Evolutionary conservation across 2,888 invertebrate genomes (phyloP), one percentile per base, ranked within the genome.

Genomic region (Cerceris ruficornis): DNA sequence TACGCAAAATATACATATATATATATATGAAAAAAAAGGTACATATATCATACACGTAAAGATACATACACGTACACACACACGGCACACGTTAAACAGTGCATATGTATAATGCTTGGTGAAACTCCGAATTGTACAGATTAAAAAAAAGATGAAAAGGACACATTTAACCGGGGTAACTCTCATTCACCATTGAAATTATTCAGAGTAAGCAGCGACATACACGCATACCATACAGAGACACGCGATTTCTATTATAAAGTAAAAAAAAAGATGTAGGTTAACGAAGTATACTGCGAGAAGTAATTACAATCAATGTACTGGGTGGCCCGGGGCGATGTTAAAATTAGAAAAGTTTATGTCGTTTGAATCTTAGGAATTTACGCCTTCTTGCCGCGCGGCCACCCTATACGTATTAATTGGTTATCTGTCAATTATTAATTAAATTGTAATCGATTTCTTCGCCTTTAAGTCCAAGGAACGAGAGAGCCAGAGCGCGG

Each of bases 361-460:
- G 89, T 89, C 88, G 88, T 90, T 90, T 87, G 80, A 86, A 88
- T 75, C 86, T 87, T 88, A 88, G 86, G 82, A 87, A 83, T 88
- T 89, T 88, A 89, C 89, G 90, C 90, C 91, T 91, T 91, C 87
- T 89, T 87, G 88, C 88, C 87, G 77, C 80, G 69, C 87, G 87
- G 83, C 88, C 89, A 87, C 87, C 89, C 88, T 88, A 84, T 88
- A 89, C 87, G 87, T 88, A 88, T 89, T 89, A 88, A 90, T 91
- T 90, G 88, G 88, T 92, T 92, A 89, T 90, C 88, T 87, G 91
- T 92, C 92, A 91, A 92, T 92, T 91, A 92, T 89, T 88, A 87
- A 89, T 88, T 90, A 89, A 91, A 91, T 88, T 87, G 80, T 85
- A 28, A 87, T 83, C 87, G 82, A 85, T 86, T 86, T 86, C 85